A percentile compares a stretch with the other conserved stretches of the same genome.
Evolutionary conservation across 1,140 invertebrate species (phyloP).

Genomic region (Parapsyche elsis): DNA sequence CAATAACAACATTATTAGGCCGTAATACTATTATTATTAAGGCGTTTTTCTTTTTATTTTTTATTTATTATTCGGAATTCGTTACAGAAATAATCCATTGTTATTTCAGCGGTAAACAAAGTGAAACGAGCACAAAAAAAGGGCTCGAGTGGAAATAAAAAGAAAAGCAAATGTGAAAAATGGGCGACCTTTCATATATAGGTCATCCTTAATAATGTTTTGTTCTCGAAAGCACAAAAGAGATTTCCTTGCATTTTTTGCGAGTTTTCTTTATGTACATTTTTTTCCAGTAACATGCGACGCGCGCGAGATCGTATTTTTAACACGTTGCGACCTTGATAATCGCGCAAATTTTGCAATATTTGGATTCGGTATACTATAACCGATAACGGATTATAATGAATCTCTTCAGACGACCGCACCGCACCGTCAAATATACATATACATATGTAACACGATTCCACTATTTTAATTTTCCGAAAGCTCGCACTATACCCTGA

Average conservation of each 20-base stretch:
- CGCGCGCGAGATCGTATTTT: background rate
- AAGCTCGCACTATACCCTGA: no score
- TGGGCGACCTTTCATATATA: conserved; percentile 22
- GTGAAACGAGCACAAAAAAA: conserved; percentile 10
- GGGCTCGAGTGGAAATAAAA: conserved; percentile 17
- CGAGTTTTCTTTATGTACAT: background rate
- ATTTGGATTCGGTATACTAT: no score
- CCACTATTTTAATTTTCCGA: no score
- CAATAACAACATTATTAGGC: background rate
- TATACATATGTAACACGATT: no score
- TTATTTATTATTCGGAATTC: conserved; percentile 11
- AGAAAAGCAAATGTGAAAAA: conserved; percentile 21
- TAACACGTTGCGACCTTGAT: no score
- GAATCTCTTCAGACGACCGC: no score
- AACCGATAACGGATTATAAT: no score
- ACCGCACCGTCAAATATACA: no score
- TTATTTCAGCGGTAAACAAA: conserved; percentile 18
- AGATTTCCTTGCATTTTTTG: conserved; percentile 21
- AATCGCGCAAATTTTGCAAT: no score
- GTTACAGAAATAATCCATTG: conserved; percentile 9
- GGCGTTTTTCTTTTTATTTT: no score
- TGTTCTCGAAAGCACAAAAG: conserved; percentile 19
- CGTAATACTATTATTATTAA: background rate
- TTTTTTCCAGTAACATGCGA: background rate
- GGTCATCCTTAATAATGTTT: conserved; percentile 25